These are phyloP conservation scores for Dryobotodes eremita DNA, from an alignment of 2,888 invertebrate genomes.

Conservation along the genomic window DNA sequence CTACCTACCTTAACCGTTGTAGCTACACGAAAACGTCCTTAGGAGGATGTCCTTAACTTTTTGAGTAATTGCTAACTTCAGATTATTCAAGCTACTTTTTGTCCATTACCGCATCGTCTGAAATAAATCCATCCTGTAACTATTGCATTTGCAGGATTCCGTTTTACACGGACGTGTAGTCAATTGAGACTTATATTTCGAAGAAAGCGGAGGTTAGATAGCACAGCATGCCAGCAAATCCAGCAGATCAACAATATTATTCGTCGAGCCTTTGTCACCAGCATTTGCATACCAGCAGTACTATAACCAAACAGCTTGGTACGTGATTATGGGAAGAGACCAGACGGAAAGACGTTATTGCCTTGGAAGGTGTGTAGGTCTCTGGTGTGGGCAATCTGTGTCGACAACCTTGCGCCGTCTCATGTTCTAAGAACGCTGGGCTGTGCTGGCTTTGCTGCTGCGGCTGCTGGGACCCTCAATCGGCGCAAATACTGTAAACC, in stretches of 20 bases:
- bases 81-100: background rate
- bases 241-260: background rate
- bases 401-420: background rate
- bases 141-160: background rate
- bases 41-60: background rate
- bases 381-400: background rate
- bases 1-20: background rate
- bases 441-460: background rate
- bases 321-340: background rate
- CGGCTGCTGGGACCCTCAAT: background rate
- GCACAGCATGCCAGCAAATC: background rate
- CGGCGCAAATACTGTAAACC: too few species aligned
- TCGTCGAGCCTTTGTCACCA: background rate
- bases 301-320: background rate
- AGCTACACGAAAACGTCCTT: background rate
- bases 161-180: background rate
- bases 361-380: background rate
- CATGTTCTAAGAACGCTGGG: background rate
- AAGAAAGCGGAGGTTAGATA: background rate
- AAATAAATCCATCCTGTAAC: background rate
- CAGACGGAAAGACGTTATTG: background rate
- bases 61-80: background rate
- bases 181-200: background rate
- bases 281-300: background rate
- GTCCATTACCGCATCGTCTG: background rate